Conservation (phyloP, 2,888 invertebrate species). For the Ethmia dodecea region DNA sequence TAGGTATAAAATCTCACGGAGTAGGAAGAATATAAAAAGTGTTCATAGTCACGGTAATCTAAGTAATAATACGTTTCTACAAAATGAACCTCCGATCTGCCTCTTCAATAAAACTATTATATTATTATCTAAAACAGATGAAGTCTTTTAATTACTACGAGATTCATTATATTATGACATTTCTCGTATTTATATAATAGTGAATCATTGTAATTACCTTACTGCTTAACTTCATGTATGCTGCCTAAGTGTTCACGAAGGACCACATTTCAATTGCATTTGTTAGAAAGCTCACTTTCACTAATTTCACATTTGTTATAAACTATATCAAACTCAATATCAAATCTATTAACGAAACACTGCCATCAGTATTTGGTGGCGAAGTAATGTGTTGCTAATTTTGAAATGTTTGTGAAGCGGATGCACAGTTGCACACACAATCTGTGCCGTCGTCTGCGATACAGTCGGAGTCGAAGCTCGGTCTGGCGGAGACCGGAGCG, state of each 20-base stretch:
- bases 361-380: not conserved
- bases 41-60: too few species aligned
- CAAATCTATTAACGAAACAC: not conserved
- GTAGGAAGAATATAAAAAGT: too few species aligned
- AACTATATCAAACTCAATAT: not conserved
- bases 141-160: too few species aligned
- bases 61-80: too few species aligned
- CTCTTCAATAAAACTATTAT: too few species aligned
- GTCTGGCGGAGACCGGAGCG: not conserved
- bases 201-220: slow-evolving; percentile 40
- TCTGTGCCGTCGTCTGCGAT: slow-evolving; percentile 2
- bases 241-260: slow-evolving; percentile 53
- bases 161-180: too few species aligned
- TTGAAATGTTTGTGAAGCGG: slow-evolving; percentile 4
- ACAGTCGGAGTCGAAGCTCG: slow-evolving; percentile 5
- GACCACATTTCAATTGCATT: slow-evolving; percentile 60
- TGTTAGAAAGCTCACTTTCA: slow-evolving; percentile 61
- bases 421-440: slow-evolving; percentile 3
- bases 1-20: too few species aligned
- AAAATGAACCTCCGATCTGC: too few species aligned
- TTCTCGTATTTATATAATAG: too few species aligned
- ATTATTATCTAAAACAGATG: too few species aligned
- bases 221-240: slow-evolving; percentile 60
- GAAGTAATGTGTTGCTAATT: not conserved
- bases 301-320: slow-evolving; percentile 40